Percentiles rank a stretch among this genome's conserved stretches.
Conservation (phyloP, 1,140 invertebrate species). For the Drosophila leontia region DNA sequence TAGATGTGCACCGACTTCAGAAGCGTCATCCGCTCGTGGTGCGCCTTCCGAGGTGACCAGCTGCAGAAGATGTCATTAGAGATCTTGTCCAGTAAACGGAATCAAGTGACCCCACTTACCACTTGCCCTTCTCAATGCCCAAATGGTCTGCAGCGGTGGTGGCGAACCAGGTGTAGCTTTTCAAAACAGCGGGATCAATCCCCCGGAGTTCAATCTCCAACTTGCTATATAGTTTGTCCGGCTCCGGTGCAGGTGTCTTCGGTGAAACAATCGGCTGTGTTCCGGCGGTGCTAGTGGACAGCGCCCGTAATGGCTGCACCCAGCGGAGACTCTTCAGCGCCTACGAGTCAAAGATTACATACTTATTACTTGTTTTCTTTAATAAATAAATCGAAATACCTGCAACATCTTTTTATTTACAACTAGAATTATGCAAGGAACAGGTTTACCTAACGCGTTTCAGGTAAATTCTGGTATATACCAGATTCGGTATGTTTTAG, state of each 20-base stretch:
- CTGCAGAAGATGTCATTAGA: conserved; percentile 85
- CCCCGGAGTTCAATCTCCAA: conserved; percentile 95
- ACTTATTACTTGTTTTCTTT: conserved; percentile 11
- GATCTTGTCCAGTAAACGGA: background rate
- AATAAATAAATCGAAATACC: conserved; percentile 49
- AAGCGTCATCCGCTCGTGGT: conserved; percentile 91
- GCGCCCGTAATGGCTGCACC: conserved; percentile 43
- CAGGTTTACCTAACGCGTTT: conserved; percentile 15
- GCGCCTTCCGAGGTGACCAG: conserved; percentile 89
- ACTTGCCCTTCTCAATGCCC: conserved; percentile 90
- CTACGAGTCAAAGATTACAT: conserved; percentile 5
- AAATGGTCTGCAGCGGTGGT: conserved; percentile 91
- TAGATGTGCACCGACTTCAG: conserved; percentile 95
- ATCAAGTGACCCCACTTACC: conserved; percentile 86
- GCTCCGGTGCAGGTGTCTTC: conserved; percentile 31
- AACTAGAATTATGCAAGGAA: conserved; percentile 74
- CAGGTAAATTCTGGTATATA: background rate
- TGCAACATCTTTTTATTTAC: conserved; percentile 68
- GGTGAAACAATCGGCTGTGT: conserved; percentile 1
- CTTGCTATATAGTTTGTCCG: conserved; percentile 92
- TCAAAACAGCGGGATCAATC: conserved; percentile 93
- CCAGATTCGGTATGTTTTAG: background rate
- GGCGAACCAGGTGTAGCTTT: conserved; percentile 95
- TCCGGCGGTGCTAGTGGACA: conserved; percentile 18
- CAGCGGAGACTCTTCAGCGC: conserved; percentile 41